Percentiles rank a stretch among this genome's conserved stretches.
Evolutionary conservation across 2,888 invertebrate genomes (phyloP).

Genomic region (Hypena proboscidalis): DNA sequence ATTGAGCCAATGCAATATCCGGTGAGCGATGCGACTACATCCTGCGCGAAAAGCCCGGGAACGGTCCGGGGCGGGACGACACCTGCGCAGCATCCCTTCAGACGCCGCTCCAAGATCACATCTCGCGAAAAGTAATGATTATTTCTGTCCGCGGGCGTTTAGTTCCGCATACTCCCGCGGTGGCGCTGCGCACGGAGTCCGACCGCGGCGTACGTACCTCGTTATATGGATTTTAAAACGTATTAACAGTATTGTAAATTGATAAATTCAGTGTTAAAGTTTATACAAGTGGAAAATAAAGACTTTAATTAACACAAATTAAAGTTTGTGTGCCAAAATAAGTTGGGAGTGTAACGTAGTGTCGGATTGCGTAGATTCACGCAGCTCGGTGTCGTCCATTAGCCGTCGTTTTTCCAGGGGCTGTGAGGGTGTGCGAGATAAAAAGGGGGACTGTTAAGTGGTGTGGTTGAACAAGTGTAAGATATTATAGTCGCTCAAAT

Average conservation of each 20-base stretch:
- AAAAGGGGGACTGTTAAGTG: constrained; percentile 23
- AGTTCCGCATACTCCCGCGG: constrained; percentile 78
- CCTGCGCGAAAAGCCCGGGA: constrained; percentile 83
- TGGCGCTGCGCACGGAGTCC: constrained; percentile 70
- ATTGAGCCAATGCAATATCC: constrained; percentile 75
- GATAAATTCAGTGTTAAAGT: constrained; percentile 59
- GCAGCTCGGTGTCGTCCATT: constrained; percentile 36
- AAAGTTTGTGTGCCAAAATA: constrained; percentile 18
- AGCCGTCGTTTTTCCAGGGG: constrained; percentile 30
- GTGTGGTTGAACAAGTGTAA: constrained; percentile 22
- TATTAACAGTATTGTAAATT: constrained; percentile 69
- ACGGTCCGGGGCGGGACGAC: constrained; percentile 61
- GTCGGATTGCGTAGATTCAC: constrained; percentile 21
- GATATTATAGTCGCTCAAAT: constrained; percentile 25
- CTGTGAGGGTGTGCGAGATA: constrained; percentile 34
- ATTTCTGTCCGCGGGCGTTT: constrained; percentile 80
- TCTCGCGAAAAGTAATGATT: constrained; percentile 86
- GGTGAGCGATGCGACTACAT: constrained; percentile 67
- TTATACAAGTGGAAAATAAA: constrained; percentile 34
- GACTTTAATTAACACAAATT: constrained; percentile 20
- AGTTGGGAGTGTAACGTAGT: constrained; percentile 11
- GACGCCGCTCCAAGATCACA: constrained; percentile 78
- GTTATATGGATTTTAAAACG: constrained; percentile 72
- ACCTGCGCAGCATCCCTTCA: constrained; percentile 78
- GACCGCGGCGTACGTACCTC: constrained; percentile 69